Evolutionary conservation across 1,140 invertebrate genomes (phyloP), one percentile per base, ranked within the genome.

Genomic region (Eriocheir sinensis): DNA sequence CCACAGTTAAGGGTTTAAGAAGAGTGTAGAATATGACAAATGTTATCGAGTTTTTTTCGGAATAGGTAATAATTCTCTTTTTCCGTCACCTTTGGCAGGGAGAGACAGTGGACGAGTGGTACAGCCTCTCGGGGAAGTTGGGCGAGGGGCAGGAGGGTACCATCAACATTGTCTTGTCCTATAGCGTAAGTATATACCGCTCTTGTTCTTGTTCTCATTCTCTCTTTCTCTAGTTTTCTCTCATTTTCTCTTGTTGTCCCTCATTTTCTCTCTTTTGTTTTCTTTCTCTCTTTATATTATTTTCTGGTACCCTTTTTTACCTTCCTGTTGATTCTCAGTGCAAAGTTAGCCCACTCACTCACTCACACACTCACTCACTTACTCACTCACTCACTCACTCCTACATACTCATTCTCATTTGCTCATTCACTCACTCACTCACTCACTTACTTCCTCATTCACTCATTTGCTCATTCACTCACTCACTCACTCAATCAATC

Each of bases 51-150:
- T 72, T 72, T 72, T 72, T n/a, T n/a, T 88, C 40, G 21, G 38
- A 34, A 6, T 34, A 6, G 4, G 4, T 12, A 12, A 34, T 27
- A 21, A 12, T 17, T 89, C 38, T n/a, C 36, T 27, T 40, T n/a
- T 15, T 27, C 17, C 30, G 6, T 44, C 0, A 60, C 34, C 32
- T 30, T 41, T 41, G 44, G 38, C 89, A 94, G 93, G 89, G 93
- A 32, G 93, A 94, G 36, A 86, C 81, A 72, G 89, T 94, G 60
- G 93, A 94, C 86, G 93, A 94, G 21, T 94, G 93, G 93, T 94
- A 91, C 41, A 94, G 48, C 48, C 89, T 94, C 8, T 79, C 80
- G 48, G 93, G 93, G n/a, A 94, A 94, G 41, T 79, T 94, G 44
- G 93, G 93, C 72, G 93, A 94, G 9, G 90, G 89, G 36, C 93